Percentiles rank a stretch among this genome's conserved stretches.
These are phyloP conservation scores for Eupeodes luniger DNA, from an alignment of 2,888 invertebrate species.

Conservation along the genomic window DNA sequence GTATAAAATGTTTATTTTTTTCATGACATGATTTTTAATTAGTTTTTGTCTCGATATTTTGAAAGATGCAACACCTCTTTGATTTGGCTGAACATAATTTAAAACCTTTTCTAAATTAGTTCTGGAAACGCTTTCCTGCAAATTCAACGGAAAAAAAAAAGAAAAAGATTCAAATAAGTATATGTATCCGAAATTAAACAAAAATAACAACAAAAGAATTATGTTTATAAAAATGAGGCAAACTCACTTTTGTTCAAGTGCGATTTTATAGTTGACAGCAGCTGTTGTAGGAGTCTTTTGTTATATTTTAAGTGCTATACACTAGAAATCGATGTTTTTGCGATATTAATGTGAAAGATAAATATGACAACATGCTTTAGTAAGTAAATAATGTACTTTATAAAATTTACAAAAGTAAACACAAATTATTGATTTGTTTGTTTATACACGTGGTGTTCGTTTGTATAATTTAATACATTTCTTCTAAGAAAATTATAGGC, in stretches of 20 bases:
- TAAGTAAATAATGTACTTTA: background rate
- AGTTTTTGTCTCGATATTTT: conserved; percentile 36
- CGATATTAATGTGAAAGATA: conserved; percentile 2
- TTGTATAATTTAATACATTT: no score
- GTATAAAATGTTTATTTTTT: conserved; percentile 44
- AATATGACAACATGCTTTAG: conserved; percentile 19
- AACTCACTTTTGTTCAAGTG: conserved; percentile 69
- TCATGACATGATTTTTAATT: conserved; percentile 50
- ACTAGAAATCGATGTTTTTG: conserved; percentile 25
- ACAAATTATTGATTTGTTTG: no score
- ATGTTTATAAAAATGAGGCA: conserved; percentile 1
- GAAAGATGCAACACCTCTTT: conserved; percentile 63
- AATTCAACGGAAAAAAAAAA: conserved; percentile 36
- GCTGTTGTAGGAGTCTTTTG: conserved; percentile 30
- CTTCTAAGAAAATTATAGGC: no score
- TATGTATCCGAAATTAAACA: background rate
- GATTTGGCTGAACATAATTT: conserved; percentile 1
- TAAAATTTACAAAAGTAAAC: no score
- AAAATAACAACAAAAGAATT: background rate
- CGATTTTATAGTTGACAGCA: conserved; percentile 33
- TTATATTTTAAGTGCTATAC: conserved; percentile 17
- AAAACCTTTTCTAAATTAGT: background rate
- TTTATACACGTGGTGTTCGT: no score
- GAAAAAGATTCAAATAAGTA: conserved; percentile 28
- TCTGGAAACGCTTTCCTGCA: conserved; percentile 62